A percentile compares a stretch with the other conserved stretches of the same genome.
phyloP scores from a whole-genome alignment of 2,888 invertebrate species.

The Caenorhabditis uteleia region DNA sequence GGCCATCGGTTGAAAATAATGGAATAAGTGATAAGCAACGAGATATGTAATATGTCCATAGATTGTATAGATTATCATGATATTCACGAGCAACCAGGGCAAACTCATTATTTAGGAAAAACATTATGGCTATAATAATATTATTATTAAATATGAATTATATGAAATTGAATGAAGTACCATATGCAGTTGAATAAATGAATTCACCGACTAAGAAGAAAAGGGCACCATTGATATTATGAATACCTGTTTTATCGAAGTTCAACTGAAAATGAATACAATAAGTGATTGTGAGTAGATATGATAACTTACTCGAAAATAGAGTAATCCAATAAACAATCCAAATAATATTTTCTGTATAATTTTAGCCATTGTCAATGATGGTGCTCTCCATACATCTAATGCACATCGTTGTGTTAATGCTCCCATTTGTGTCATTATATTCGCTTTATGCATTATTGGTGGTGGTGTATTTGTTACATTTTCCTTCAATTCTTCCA shows the following conservation, averaged over 20 bases:
- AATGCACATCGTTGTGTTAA: constrained; percentile 26
- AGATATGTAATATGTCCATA: constrained; percentile 56
- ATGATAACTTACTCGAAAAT: constrained; percentile 71
- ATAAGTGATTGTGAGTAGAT: background rate
- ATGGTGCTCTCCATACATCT: constrained; percentile 56
- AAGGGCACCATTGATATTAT: constrained; percentile 90
- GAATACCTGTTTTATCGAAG: constrained; percentile 76
- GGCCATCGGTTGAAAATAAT: constrained; percentile 76
- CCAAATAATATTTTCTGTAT: constrained; percentile 65
- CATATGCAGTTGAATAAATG: constrained; percentile 73
- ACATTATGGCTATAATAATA: constrained; percentile 84
- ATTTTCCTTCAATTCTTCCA: constrained; percentile 6
- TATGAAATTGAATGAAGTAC: constrained; percentile 70
- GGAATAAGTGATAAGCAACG: constrained; percentile 57
- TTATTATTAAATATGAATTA: background rate
- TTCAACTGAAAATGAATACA: constrained; percentile 7
- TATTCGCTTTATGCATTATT: constrained; percentile 26
- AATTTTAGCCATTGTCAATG: constrained; percentile 57
- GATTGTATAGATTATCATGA: constrained; percentile 76
- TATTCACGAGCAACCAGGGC: constrained; percentile 90
- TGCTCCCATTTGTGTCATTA: constrained; percentile 21
- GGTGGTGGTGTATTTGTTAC: constrained; percentile 13
- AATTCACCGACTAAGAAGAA: constrained; percentile 88
- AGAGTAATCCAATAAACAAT: constrained; percentile 83
- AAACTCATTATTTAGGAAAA: constrained; percentile 85